Conservation (phyloP, 2,888 invertebrate genomes). For the Cylindroiulus punctatus region DNA sequence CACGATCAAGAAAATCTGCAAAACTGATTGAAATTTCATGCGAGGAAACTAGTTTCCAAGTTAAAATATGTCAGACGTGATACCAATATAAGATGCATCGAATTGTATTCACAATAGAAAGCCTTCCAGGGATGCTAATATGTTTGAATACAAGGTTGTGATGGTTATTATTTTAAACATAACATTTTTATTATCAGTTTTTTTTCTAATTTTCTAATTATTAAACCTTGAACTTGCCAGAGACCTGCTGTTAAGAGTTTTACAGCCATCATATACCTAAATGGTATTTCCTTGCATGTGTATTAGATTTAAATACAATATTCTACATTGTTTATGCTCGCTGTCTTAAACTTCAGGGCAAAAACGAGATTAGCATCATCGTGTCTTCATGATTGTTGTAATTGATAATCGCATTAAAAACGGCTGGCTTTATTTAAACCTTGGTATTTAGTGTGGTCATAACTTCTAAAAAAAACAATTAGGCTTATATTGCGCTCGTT, state of each 20-base stretch:
- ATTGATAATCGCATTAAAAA: conserved; percentile 6
- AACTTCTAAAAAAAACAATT: conserved; percentile 9
- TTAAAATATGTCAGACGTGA: conserved; percentile 36
- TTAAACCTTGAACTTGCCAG: conserved; percentile 37
- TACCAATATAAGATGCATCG: conserved; percentile 36
- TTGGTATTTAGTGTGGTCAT: conserved; percentile 3
- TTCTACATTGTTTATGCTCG: neutral
- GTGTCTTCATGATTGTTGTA: neutral
- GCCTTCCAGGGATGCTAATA: neutral
- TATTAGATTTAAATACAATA: neutral
- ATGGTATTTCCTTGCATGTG: neutral
- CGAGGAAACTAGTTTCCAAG: neutral
- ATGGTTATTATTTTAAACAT: conserved; percentile 21
- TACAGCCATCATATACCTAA: neutral
- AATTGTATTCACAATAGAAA: neutral
- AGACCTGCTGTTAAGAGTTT: neutral
- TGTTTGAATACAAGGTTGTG: conserved; percentile 32
- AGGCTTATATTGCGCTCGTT: neutral
- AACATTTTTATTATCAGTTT: neutral
- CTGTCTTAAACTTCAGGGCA: neutral
- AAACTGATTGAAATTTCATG: conserved; percentile 40
- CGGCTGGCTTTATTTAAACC: conserved; percentile 5
- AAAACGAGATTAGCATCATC: neutral
- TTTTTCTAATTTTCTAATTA: conserved; percentile 1
- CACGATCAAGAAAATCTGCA: neutral